phyloP scores from a whole-genome alignment of 2,797 vertebrate species.

The Esox lucius region DNA sequence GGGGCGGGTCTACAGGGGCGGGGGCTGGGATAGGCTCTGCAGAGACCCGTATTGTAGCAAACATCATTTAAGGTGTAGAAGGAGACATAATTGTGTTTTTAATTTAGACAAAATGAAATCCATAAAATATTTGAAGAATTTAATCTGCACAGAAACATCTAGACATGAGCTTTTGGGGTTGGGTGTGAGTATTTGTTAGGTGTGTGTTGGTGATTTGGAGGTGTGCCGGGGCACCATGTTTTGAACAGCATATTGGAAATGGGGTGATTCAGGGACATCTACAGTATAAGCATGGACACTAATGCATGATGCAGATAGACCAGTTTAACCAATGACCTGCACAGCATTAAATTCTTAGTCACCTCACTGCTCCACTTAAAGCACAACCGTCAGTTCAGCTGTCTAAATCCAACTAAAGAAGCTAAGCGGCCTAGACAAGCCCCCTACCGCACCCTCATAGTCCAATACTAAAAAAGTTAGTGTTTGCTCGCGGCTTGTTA shows the following conservation, averaged over 20 bases:
- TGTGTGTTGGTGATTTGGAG: neutral
- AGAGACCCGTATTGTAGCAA: neutral
- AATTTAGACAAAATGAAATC: neutral
- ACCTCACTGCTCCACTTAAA: neutral
- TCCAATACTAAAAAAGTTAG: no score
- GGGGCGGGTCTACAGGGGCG: neutral
- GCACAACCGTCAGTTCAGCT: neutral
- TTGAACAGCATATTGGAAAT: neutral
- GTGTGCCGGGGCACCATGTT: no score
- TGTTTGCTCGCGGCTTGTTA: neutral
- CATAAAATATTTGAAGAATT: neutral
- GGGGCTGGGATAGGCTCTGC: conserved; percentile 2
- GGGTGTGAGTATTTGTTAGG: neutral
- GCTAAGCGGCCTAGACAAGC: neutral
- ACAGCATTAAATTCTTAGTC: neutral
- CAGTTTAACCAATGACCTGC: neutral
- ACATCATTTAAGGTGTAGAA: neutral
- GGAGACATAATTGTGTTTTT: neutral
- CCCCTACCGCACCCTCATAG: neutral
- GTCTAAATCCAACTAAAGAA: neutral
- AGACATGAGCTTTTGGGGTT: neutral
- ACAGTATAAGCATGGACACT: neutral
- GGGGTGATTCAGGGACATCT: neutral
- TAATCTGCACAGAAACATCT: neutral
- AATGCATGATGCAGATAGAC: neutral